These are phyloP conservation scores for Danaus plexippus DNA, from an alignment of 1,140 invertebrate species.

Conservation along the genomic window DNA sequence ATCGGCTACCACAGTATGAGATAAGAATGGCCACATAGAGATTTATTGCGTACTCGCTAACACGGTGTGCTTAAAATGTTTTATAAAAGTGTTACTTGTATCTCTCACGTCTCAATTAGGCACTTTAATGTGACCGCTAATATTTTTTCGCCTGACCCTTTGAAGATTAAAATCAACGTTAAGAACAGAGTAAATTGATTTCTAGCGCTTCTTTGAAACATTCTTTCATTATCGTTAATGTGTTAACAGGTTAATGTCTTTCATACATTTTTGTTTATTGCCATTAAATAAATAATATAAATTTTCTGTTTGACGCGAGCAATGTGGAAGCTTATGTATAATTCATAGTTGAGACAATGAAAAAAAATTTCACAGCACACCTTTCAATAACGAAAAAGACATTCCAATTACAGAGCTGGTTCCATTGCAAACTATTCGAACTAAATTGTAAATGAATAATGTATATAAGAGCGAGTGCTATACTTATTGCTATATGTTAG, in stretches of 20 bases:
- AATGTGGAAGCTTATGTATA: too few species aligned
- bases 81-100: conserved; percentile 43
- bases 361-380: too few species aligned
- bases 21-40: conserved; percentile 55
- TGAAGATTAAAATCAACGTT: conserved; percentile 22
- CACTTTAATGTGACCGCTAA: conserved; percentile 42
- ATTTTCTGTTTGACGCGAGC: too few species aligned
- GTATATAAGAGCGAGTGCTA: conserved; percentile 10
- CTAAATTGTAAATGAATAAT: conserved; percentile 10
- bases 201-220: too few species aligned
- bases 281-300: too few species aligned
- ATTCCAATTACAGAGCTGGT: too few species aligned
- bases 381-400: too few species aligned
- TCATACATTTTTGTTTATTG: too few species aligned
- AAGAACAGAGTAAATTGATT: neutral
- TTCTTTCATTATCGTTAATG: too few species aligned
- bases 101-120: conserved; percentile 57
- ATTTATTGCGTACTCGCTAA: conserved; percentile 62
- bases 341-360: too few species aligned
- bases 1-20: conserved; percentile 55
- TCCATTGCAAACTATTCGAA: too few species aligned
- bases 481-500: conserved; percentile 16
- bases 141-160: conserved; percentile 33
- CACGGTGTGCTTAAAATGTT: conserved; percentile 42
- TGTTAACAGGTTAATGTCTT: too few species aligned